A percentile compares a stretch with the other conserved stretches of the same genome.
Evolutionary conservation across 2,113 vertebrate species (phyloP).

Genomic region (Rafetus swinhoei): DNA sequence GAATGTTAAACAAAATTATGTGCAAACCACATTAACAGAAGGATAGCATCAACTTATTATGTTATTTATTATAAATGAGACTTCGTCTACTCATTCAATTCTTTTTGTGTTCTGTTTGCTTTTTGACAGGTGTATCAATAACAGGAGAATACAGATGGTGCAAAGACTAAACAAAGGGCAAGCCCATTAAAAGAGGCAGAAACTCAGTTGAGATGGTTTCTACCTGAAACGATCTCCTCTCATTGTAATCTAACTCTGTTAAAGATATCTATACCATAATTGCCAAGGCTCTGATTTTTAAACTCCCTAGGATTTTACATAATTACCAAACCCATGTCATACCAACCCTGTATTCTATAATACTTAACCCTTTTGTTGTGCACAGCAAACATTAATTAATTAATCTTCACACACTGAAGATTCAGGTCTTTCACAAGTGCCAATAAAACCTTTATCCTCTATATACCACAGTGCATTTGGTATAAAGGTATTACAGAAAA

Average conservation of each 20-base stretch:
- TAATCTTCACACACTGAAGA: background rate
- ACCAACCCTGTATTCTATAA: background rate
- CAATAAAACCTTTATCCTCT: background rate
- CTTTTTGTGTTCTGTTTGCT: background rate
- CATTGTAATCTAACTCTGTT: slow-evolving; percentile 13
- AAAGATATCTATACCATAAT: background rate
- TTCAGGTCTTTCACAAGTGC: background rate
- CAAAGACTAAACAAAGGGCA: slow-evolving; percentile 38
- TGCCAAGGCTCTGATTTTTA: background rate
- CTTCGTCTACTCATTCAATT: background rate
- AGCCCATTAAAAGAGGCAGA: slow-evolving; percentile 24
- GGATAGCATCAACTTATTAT: background rate
- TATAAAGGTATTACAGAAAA: background rate
- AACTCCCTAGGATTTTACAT: background rate
- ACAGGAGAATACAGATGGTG: background rate
- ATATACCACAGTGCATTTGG: background rate
- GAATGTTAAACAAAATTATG: background rate
- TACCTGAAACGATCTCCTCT: background rate
- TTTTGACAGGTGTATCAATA: background rate
- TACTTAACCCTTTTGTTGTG: background rate
- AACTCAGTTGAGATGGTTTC: background rate
- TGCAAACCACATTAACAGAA: background rate
- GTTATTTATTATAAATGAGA: background rate
- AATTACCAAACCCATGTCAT: background rate
- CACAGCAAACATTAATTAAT: background rate